Base-by-base conservation (phyloP, 2,113 vertebrate genomes). In the Hypocryptadius cinnamomeus region DNA sequence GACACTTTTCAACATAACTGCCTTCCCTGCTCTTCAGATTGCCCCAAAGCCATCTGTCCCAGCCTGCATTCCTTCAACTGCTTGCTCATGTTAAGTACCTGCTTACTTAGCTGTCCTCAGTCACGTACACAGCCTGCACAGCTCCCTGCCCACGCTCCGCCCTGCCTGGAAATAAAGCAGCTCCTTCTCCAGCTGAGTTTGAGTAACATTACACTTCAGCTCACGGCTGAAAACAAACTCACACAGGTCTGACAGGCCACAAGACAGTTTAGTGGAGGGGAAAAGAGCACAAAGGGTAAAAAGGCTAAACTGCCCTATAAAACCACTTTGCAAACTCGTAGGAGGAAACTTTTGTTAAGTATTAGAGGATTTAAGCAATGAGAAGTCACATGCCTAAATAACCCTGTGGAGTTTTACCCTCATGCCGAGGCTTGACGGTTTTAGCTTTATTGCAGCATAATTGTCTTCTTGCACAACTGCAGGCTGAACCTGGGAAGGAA, bases 51-150 rank as follows among this genome's bases (percentile, higher is more conserved):
- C n/a, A 72, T 89, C 81, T 90, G 66, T 91, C 80, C 86, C 66
- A 33, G 61, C 22, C 89, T 73, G 80, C 95, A 94, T 90, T 91
- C 89, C 91, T 92, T 84, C 80, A 64, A 40, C 69, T 91, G 89
- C 89, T 89, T 87, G 94, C 84, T 94, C 51, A 90, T 18, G 73
- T 57, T 72, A 87, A 94, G 85, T 76, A 93, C 94, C 92, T 93
- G 92, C 91, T 93, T 94, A 69, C 57, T 92, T 68, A 92, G 92
- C 96, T 91, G 92, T 61, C 91, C 89, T 53, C 9, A 16, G 91
- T 95, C 95, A 96, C 95, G 84, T 94, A 94, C 8, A 2, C 94
- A 87, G 80, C 65, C 35, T 17, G 24, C 71, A 39, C 45, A 94
- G 80, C 80, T 93, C 79, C 79, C 82, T 94, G 87, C 83, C 89